Evolutionary conservation across 2,797 vertebrate species (phyloP).

Genomic region (Rachycentron canadum): DNA sequence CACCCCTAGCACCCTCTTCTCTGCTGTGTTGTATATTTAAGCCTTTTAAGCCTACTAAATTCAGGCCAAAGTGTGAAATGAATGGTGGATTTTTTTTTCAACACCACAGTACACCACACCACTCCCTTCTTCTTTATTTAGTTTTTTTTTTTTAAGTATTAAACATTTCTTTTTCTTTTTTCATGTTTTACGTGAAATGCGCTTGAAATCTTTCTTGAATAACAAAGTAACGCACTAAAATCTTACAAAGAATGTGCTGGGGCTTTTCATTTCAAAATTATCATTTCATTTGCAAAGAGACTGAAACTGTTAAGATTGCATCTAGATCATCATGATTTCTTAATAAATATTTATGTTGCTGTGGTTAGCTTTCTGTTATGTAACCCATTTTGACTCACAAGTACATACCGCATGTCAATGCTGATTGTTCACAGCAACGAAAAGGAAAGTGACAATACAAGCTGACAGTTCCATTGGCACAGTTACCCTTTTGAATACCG

Average conservation of each 20-base stretch:
- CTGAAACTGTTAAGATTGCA: slow-evolving; percentile 3
- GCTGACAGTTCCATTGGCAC: not conserved
- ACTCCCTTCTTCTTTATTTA: slow-evolving; percentile 26
- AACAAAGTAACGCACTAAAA: not conserved
- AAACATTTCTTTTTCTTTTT: not conserved
- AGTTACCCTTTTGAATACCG: not conserved
- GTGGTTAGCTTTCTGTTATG: slow-evolving; percentile 20
- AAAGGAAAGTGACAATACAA: slow-evolving; percentile 4
- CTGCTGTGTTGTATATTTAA: slow-evolving; percentile 31
- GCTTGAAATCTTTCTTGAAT: not conserved
- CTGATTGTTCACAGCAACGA: slow-evolving; percentile 18
- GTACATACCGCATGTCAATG: not conserved
- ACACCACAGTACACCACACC: not conserved
- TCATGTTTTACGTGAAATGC: not conserved
- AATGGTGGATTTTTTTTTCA: not conserved
- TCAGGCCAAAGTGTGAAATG: slow-evolving; percentile 18
- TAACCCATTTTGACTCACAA: slow-evolving; percentile 20
- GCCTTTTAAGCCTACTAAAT: slow-evolving; percentile 22
- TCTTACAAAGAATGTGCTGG: not conserved
- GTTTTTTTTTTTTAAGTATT: too few relatives aligned
- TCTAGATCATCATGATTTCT: slow-evolving; percentile 35
- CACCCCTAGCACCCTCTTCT: not conserved
- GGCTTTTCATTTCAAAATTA: not conserved
- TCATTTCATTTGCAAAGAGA: not conserved
- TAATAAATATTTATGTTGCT: slow-evolving; percentile 52